phyloP scores from a whole-genome alignment of 2,888 invertebrate species.

The Drosophila seclusa region DNA sequence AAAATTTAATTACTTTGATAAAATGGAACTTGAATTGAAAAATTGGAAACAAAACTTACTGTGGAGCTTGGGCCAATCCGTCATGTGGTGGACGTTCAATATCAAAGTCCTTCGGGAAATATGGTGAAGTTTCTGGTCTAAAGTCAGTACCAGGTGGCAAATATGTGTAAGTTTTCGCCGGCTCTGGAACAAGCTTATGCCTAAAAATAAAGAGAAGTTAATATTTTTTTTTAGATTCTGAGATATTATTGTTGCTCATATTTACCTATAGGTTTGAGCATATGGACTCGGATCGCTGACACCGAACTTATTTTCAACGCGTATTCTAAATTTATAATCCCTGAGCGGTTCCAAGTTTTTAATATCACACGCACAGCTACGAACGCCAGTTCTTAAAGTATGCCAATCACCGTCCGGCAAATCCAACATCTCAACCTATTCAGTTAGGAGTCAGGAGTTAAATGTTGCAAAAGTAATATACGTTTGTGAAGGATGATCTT shows the following conservation, averaged over 20 bases:
- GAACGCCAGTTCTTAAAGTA: slow-evolving; percentile 92
- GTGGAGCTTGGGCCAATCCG: slow-evolving; percentile 92
- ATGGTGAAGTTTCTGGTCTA: slow-evolving; percentile 93
- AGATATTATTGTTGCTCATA: neutral
- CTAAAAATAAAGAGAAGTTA: slow-evolving; percentile 81
- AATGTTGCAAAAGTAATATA: neutral
- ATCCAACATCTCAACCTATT: slow-evolving; percentile 94
- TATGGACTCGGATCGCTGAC: slow-evolving; percentile 98
- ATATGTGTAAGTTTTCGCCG: slow-evolving; percentile 92
- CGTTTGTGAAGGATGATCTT: slow-evolving; percentile 1
- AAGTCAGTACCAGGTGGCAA: slow-evolving; percentile 92
- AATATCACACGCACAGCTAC: slow-evolving; percentile 95
- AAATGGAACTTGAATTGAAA: neutral
- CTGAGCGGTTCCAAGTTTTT: slow-evolving; percentile 95
- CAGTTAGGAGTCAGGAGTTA: neutral
- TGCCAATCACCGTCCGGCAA: slow-evolving; percentile 97
- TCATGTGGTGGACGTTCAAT: slow-evolving; percentile 94
- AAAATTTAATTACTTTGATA: neutral
- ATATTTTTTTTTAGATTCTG: neutral
- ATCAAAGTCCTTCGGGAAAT: slow-evolving; percentile 96
- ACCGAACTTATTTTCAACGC: slow-evolving; percentile 98
- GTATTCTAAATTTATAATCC: slow-evolving; percentile 97
- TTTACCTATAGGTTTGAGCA: slow-evolving; percentile 89
- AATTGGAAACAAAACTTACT: slow-evolving; percentile 71
- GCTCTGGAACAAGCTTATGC: slow-evolving; percentile 91